phyloP scores from a whole-genome alignment of 2,113 vertebrate genomes.

The Scortum barcoo region DNA sequence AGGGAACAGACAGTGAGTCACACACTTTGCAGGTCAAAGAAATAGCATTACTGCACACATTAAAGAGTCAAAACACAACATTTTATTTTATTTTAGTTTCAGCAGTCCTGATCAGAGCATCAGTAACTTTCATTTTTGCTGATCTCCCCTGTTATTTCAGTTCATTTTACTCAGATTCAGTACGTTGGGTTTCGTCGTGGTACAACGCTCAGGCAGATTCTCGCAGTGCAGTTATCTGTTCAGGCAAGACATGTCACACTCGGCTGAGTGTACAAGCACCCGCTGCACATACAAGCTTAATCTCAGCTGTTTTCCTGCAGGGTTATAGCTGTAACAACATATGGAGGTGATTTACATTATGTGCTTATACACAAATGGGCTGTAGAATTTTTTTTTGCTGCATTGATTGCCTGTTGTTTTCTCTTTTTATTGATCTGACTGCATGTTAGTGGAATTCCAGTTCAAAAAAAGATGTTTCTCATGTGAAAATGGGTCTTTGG shows the following conservation, averaged over 20 bases:
- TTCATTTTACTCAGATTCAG: conserved; percentile 1
- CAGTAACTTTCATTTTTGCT: conserved; percentile 3
- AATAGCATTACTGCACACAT: background rate
- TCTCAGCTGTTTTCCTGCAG: conserved; percentile 59
- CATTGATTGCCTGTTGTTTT: conserved; percentile 49
- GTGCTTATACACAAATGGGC: conserved; percentile 25
- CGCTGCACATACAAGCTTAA: conserved; percentile 24
- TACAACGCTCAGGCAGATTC: conserved; percentile 43
- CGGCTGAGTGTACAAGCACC: conserved; percentile 49
- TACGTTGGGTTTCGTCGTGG: conserved; percentile 16
- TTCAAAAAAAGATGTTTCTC: conserved; percentile 35
- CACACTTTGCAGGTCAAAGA: background rate
- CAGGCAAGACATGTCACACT: conserved; percentile 65
- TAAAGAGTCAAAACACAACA: background rate
- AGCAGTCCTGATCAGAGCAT: background rate
- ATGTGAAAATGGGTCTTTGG: conserved; percentile 46
- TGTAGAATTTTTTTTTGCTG: conserved; percentile 28
- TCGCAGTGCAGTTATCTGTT: conserved; percentile 50
- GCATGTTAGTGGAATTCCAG: conserved; percentile 27
- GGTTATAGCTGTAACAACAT: conserved; percentile 55
- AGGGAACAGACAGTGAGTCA: conserved; percentile 7
- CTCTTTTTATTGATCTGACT: conserved; percentile 57
- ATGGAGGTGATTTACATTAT: conserved; percentile 47
- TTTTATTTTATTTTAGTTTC: background rate
- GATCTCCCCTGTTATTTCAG: background rate